phyloP scores from a whole-genome alignment of 2,113 vertebrate species.

The Bufo bufo region DNA sequence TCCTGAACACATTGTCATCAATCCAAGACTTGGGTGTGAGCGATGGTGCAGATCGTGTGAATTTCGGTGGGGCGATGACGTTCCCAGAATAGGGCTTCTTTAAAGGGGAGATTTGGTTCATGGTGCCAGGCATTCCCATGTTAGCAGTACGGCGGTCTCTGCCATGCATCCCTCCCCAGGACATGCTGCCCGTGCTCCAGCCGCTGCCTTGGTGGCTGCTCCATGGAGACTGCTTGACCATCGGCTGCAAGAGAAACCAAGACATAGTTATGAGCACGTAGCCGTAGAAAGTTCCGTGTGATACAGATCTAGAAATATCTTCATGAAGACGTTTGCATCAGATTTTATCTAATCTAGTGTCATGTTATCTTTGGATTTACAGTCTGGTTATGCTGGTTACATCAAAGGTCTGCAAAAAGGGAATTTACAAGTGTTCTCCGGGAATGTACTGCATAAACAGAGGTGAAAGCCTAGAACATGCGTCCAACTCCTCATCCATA shows the following conservation, averaged over 20 bases:
- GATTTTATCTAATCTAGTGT: neutral
- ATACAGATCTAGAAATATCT: neutral
- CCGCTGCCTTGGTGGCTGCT: slow-evolving; percentile 90
- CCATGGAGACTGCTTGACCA: slow-evolving; percentile 96
- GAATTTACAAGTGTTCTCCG: neutral
- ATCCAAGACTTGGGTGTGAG: slow-evolving; percentile 94
- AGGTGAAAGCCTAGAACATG: no score
- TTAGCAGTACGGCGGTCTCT: slow-evolving; percentile 89
- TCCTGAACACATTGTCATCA: slow-evolving; percentile 95
- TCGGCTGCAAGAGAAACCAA: slow-evolving; percentile 76
- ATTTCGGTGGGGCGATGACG: slow-evolving; percentile 97
- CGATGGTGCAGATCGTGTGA: slow-evolving; percentile 87
- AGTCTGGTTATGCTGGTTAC: neutral
- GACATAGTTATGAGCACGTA: neutral
- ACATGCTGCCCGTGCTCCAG: slow-evolving; percentile 91
- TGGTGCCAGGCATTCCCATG: slow-evolving; percentile 87
- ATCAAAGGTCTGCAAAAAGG: neutral
- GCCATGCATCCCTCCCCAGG: slow-evolving; percentile 86
- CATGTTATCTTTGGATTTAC: neutral
- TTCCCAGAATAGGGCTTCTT: slow-evolving; percentile 97
- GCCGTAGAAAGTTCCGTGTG: no score
- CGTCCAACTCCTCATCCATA: no score
- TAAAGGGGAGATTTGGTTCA: slow-evolving; percentile 92
- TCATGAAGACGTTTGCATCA: neutral
- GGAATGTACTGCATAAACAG: no score